Percentiles rank a stretch among this genome's conserved stretches.
phyloP scores from a whole-genome alignment of 2,113 vertebrate genomes.

The Petroica traversi region DNA sequence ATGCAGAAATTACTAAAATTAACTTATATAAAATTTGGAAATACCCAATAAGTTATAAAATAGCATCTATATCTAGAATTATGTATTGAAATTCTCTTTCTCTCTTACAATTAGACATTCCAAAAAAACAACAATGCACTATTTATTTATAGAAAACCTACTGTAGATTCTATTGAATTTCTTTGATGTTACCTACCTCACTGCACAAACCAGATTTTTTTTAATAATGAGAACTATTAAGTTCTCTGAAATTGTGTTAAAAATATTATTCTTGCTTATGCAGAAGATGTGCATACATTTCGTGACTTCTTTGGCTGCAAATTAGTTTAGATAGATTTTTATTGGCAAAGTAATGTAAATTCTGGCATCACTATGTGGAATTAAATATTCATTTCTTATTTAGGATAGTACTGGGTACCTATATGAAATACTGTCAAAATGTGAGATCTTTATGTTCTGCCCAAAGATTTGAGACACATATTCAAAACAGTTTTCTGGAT shows the following conservation, averaged over 20 bases:
- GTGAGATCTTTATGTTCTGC: background rate
- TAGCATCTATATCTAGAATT: background rate
- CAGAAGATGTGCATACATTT: background rate
- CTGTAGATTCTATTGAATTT: background rate
- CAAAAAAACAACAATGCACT: background rate
- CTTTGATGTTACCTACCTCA: background rate
- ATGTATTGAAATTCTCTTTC: background rate
- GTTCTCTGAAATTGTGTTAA: background rate
- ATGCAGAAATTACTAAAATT: background rate
- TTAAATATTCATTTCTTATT: background rate
- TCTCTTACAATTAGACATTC: background rate
- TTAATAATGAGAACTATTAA: background rate
- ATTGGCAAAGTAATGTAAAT: background rate
- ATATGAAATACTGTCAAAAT: background rate
- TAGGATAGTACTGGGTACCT: background rate
- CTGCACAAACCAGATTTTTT: background rate
- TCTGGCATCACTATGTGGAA: background rate
- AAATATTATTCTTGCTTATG: background rate
- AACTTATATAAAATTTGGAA: background rate
- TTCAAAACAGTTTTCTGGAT: constrained; percentile 25
- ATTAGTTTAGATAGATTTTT: background rate
- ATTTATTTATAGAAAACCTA: background rate
- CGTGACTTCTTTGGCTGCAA: background rate
- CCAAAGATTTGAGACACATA: background rate
- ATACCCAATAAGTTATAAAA: background rate